Conservation (phyloP, 2,888 invertebrate species). For the Rapana venosa region DNA sequence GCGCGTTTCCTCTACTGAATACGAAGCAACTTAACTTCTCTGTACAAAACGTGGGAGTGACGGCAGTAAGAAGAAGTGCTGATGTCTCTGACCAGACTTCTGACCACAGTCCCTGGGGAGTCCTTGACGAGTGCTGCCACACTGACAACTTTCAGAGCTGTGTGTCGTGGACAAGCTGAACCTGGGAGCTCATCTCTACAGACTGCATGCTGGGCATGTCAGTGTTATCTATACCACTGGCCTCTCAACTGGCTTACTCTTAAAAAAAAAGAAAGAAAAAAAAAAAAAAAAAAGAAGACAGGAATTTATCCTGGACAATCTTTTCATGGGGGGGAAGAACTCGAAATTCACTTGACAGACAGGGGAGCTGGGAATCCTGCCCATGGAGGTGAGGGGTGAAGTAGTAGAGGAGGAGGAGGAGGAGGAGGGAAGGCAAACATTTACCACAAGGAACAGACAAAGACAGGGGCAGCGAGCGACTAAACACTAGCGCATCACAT, state of each 20-base stretch:
- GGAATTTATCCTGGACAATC: background rate
- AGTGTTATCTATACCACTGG: too few relatives aligned
- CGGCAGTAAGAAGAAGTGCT: too few relatives aligned
- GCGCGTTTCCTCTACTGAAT: too few relatives aligned
- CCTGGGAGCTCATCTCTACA: too few relatives aligned
- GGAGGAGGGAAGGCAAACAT: background rate
- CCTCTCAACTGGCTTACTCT: background rate
- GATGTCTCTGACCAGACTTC: too few relatives aligned
- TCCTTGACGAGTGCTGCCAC: too few relatives aligned
- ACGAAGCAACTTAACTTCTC: too few relatives aligned
- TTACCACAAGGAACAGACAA: background rate
- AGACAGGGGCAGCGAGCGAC: background rate
- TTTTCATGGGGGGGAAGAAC: background rate
- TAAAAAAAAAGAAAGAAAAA: background rate
- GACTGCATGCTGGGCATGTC: too few relatives aligned
- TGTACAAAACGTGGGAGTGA: too few relatives aligned
- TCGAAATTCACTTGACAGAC: background rate
- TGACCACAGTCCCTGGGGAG: too few relatives aligned
- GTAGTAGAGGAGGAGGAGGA: background rate
- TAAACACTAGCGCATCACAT: constrained; percentile 31
- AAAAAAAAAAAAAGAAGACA: background rate
- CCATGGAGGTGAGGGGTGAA: background rate
- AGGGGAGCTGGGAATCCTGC: background rate
- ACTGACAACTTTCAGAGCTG: too few relatives aligned
- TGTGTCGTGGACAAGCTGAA: too few relatives aligned